Conservation (phyloP, 64 coral and sea anemone genomes). For the Pachyseris speciosa region DNA sequence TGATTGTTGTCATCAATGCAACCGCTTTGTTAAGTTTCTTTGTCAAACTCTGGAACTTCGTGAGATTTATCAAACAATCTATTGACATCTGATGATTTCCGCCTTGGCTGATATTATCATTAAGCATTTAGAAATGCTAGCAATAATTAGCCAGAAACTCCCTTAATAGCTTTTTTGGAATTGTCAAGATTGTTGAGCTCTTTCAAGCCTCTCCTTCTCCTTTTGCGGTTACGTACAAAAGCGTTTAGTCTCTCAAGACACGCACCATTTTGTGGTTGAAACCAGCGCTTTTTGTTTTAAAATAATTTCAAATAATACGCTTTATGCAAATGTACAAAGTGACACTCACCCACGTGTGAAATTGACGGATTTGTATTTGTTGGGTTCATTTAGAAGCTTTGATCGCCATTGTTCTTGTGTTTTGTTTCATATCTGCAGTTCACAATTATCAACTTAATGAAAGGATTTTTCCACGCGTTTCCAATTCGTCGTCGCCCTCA, state of each 20-base stretch:
- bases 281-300: neutral
- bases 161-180: neutral
- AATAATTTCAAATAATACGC: neutral
- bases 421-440: neutral
- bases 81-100: neutral
- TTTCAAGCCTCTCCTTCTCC: neutral
- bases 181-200: no score
- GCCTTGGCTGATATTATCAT: neutral
- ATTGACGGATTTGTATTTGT: neutral
- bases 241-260: neutral
- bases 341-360: neutral
- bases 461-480: neutral
- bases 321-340: constrained; percentile 10
- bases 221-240: neutral
- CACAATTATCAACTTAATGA: neutral
- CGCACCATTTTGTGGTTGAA: neutral
- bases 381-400: neutral
- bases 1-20: neutral
- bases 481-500: neutral
- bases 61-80: neutral
- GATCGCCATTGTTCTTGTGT: neutral
- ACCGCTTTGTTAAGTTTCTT: neutral
- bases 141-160: no score
- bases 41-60: neutral
- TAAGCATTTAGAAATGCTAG: neutral